These are phyloP conservation scores for Ceratosolen fusciceps DNA, from an alignment of 1,140 invertebrate species.

Conservation along the genomic window DNA sequence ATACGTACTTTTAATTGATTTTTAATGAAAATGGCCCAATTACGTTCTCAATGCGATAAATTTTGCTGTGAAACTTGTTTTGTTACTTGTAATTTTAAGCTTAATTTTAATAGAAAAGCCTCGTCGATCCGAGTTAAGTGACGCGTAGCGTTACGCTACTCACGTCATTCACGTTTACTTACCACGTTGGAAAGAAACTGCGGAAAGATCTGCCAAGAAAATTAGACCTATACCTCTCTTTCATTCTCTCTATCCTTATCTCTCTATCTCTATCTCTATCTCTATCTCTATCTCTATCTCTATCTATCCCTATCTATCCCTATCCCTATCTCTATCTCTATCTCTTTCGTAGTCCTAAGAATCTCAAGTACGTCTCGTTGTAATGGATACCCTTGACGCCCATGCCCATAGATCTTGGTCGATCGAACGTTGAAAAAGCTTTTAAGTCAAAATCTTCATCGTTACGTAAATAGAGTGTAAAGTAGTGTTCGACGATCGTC, in stretches of 20 bases:
- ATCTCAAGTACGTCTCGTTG: conserved; percentile 39
- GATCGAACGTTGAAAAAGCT: conserved; percentile 45
- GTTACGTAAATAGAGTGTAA: conserved; percentile 28
- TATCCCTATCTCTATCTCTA: no score
- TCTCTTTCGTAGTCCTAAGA: conserved; percentile 34
- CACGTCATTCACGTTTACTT: no score
- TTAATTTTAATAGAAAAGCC: not conserved
- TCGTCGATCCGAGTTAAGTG: no score
- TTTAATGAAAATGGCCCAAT: conserved; percentile 8
- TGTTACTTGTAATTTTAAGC: not conserved
- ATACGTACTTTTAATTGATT: no score
- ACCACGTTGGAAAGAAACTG: no score
- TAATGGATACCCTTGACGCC: conserved; percentile 6
- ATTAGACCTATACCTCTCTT: not conserved
- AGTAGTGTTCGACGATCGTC: conserved; percentile 37
- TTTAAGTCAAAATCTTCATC: conserved; percentile 37
- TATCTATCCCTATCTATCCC: no score
- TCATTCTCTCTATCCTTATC: no score
- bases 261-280: no score
- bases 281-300: no score
- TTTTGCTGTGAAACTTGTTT: conserved; percentile 31
- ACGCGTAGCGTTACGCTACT: no score
- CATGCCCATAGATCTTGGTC: conserved; percentile 36
- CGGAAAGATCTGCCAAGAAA: not conserved
- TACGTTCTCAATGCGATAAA: conserved; percentile 15